Conservation (phyloP, 2,888 invertebrate species). For the Tachystola acroxantha region DNA sequence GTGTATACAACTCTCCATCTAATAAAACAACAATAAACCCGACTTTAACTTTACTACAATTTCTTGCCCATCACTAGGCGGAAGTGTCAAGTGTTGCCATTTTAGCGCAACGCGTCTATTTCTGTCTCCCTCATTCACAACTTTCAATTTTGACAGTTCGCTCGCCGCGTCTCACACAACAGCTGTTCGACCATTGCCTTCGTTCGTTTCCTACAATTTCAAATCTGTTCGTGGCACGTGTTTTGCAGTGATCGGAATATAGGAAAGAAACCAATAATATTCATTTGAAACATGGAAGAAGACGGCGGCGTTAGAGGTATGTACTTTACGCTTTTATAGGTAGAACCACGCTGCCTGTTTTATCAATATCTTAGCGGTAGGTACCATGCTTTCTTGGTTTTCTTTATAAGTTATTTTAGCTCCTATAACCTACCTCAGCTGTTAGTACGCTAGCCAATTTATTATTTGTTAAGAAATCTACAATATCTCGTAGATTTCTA, state of each 20-base stretch:
- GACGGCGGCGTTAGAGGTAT: slow-evolving; percentile 52
- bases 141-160: slow-evolving; percentile 62
- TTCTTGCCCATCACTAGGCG: background rate
- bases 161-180: slow-evolving; percentile 65
- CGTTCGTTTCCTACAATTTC: slow-evolving; percentile 46
- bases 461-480: too few species aligned
- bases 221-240: slow-evolving; percentile 55
- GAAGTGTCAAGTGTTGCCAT: slow-evolving; percentile 35
- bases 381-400: slow-evolving; percentile 5
- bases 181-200: slow-evolving; percentile 59
- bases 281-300: slow-evolving; percentile 48
- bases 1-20: too few species aligned
- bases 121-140: too few species aligned
- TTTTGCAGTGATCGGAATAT: slow-evolving; percentile 28
- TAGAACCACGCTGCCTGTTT: slow-evolving; percentile 14
- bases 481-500: too few species aligned
- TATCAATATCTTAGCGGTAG: slow-evolving; percentile 11
- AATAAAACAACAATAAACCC: too few species aligned
- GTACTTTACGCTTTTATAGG: slow-evolving; percentile 16
- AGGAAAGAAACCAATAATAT: slow-evolving; percentile 15
- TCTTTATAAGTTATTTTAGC: background rate
- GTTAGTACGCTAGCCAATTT: too few species aligned
- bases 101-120: slow-evolving; percentile 34
- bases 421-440: too few species aligned
- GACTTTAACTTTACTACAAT: too few species aligned